phyloP scores from a whole-genome alignment of 1,140 invertebrate species.

The Drosophila insularis region DNA sequence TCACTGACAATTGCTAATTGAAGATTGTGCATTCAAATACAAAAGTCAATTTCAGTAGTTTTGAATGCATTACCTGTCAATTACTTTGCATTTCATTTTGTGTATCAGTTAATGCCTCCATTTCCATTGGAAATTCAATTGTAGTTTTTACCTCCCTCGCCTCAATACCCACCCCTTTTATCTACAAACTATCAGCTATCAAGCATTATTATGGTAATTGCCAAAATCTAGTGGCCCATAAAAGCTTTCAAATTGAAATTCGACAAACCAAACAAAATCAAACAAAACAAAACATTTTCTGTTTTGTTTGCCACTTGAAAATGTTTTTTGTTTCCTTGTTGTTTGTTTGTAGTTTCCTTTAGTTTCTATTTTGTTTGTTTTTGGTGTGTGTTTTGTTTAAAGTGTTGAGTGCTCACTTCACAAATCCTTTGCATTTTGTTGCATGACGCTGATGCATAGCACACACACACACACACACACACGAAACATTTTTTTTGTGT shows the following conservation, averaged over 20 bases:
- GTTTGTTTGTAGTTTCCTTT: not conserved
- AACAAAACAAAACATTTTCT: constrained; percentile 5
- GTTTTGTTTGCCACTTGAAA: constrained; percentile 1
- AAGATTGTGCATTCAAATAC: too few relatives aligned
- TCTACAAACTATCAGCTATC: too few relatives aligned
- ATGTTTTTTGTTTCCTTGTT: constrained; percentile 1
- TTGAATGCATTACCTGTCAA: too few relatives aligned
- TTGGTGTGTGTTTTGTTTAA: not conserved
- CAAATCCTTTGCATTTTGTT: constrained; percentile 7
- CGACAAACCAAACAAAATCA: not conserved
- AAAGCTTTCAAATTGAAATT: constrained; percentile 9
- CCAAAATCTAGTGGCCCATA: constrained; percentile 6
- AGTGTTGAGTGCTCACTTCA: constrained; percentile 6
- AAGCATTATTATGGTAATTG: constrained; percentile 6
- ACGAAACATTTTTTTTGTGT: not conserved
- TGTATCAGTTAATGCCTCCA: not conserved
- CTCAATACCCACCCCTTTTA: not conserved
- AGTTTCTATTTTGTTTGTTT: not conserved
- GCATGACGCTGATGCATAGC: not conserved
- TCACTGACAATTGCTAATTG: too few relatives aligned
- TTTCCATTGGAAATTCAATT: not conserved
- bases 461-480: not conserved
- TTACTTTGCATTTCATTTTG: too few relatives aligned
- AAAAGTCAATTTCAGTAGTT: too few relatives aligned
- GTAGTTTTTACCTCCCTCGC: not conserved